Conservation (phyloP, 2,888 invertebrate genomes). For the Nymphalis urticae region DNA sequence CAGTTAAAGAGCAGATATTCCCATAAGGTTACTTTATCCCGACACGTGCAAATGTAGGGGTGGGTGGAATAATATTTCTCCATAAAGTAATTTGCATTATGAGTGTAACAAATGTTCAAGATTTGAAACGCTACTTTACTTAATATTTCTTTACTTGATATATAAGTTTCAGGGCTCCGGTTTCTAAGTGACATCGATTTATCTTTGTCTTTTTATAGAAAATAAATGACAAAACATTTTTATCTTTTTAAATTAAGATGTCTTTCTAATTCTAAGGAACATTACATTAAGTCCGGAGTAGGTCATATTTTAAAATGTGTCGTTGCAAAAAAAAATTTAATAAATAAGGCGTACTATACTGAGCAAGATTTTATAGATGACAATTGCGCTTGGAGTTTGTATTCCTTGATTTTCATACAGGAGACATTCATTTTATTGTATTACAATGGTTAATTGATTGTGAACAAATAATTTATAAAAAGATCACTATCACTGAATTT, state of each 20-base stretch:
- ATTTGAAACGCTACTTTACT: not conserved
- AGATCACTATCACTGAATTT: too few species aligned
- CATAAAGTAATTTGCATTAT: conserved; percentile 15
- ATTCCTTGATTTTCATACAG: too few species aligned
- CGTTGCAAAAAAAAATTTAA: too few species aligned
- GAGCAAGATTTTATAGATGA: too few species aligned
- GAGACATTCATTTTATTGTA: too few species aligned
- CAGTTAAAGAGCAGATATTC: conserved; percentile 17
- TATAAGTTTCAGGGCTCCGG: not conserved
- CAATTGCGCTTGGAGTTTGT: too few species aligned
- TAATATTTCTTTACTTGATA: not conserved
- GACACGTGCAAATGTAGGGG: conserved; percentile 17
- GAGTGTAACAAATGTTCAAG: conserved; percentile 15
- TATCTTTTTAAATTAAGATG: not conserved
- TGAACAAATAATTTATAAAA: too few species aligned
- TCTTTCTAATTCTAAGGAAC: too few species aligned
- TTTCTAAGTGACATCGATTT: not conserved
- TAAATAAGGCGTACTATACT: too few species aligned
- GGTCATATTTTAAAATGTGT: too few species aligned
- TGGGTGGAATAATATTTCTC: conserved; percentile 4
- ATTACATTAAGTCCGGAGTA: too few species aligned
- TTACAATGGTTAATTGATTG: too few species aligned
- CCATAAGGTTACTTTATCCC: conserved; percentile 19
- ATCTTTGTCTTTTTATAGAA: not conserved
- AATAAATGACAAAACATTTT: not conserved